Conservation (phyloP, 2,888 invertebrate species). For the Agelastica alni region DNA sequence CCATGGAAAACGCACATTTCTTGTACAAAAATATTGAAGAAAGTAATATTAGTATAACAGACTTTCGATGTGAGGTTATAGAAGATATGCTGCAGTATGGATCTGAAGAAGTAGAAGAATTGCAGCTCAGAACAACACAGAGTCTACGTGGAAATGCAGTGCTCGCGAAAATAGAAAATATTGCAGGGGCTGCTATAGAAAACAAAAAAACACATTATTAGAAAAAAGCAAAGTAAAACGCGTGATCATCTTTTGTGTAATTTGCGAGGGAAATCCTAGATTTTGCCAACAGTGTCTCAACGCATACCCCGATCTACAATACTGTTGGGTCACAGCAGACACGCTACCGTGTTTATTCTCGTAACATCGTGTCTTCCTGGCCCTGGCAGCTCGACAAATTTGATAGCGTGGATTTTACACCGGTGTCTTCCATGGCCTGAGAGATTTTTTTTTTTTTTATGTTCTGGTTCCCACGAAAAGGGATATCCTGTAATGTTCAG, state of each 20-base stretch:
- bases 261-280: slow-evolving; percentile 32
- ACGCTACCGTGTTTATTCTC: neutral
- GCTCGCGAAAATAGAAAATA: too few species aligned
- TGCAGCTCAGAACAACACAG: too few species aligned
- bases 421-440: too few species aligned
- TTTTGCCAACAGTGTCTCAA: slow-evolving; percentile 30
- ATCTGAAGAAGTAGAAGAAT: neutral
- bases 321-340: slow-evolving; percentile 1
- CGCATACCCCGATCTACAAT: neutral
- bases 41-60: neutral
- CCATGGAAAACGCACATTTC: neutral
- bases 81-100: neutral
- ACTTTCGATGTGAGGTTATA: neutral
- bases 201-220: slow-evolving; percentile 27
- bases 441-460: too few species aligned
- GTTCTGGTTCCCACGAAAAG: too few species aligned
- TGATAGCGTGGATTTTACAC: too few species aligned
- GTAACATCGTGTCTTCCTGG: neutral
- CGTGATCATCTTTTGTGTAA: slow-evolving; percentile 32
- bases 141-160: too few species aligned
- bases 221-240: slow-evolving; percentile 34
- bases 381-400: too few species aligned
- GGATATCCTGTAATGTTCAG: too few species aligned
- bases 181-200: slow-evolving; percentile 35
- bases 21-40: neutral